phyloP scores from a whole-genome alignment of 2,888 invertebrate species.

The Chromoteleia sp. region DNA sequence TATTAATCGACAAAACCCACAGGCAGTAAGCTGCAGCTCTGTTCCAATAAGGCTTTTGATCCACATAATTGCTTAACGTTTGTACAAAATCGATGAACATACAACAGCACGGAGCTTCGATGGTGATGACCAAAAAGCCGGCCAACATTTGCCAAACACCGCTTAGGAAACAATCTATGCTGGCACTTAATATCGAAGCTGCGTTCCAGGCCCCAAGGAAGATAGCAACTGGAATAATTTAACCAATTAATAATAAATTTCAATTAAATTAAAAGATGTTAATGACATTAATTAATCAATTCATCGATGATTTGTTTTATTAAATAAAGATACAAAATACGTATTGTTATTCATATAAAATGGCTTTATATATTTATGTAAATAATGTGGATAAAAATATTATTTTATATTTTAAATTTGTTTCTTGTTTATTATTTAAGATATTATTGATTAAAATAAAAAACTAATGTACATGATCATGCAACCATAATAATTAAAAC shows the following conservation, averaged over 20 bases:
- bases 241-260: constrained; percentile 3
- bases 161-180: constrained; percentile 89
- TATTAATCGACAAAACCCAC: constrained; percentile 90
- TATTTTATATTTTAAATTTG: no score
- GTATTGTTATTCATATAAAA: no score
- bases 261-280: no score
- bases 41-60: constrained; percentile 94
- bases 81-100: constrained; percentile 98
- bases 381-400: no score
- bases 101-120: constrained; percentile 99
- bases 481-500: no score
- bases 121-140: constrained; percentile 93
- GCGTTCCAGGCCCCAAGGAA: constrained; percentile 92
- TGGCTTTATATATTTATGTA: no score
- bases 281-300: neutral
- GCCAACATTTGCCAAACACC: constrained; percentile 95
- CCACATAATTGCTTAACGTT: constrained; percentile 92
- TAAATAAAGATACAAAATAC: no score
- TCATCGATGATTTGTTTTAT: no score
- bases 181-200: constrained; percentile 87
- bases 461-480: no score
- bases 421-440: no score
- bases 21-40: constrained; percentile 93
- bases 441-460: no score
- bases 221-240: constrained; percentile 90